Conservation (phyloP, 2,888 invertebrate genomes). For the Epinotia nisella region DNA sequence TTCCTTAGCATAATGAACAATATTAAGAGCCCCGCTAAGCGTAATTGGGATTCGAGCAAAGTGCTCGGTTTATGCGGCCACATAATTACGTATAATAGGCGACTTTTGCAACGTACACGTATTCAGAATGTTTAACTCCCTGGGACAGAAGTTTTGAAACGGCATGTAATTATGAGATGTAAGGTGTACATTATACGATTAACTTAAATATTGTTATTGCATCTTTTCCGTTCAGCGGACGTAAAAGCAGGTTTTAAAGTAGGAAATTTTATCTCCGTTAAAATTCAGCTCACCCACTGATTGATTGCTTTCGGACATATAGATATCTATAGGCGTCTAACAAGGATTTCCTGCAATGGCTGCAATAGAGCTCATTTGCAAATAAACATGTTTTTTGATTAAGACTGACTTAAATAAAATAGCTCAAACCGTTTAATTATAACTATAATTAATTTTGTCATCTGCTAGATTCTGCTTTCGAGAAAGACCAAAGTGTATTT, state of each 20-base stretch:
- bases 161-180: conserved; percentile 64
- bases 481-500: no score
- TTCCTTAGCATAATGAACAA: conserved; percentile 80
- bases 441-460: no score
- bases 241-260: conserved; percentile 18
- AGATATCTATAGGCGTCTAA: background rate
- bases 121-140: conserved; percentile 73
- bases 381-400: no score
- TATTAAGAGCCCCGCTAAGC: conserved; percentile 78
- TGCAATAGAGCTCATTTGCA: no score
- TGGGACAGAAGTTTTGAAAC: conserved; percentile 74
- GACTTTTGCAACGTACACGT: conserved; percentile 78
- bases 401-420: no score
- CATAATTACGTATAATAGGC: conserved; percentile 80
- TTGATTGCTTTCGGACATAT: background rate
- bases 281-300: background rate
- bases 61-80: conserved; percentile 77
- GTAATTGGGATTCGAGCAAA: conserved; percentile 76
- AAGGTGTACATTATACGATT: conserved; percentile 62
- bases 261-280: background rate
- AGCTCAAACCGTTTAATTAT: no score
- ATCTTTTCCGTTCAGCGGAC: conserved; percentile 43
- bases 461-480: no score
- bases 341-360: background rate
- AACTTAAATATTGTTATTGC: conserved; percentile 58